Conservation (phyloP, 2,888 invertebrate genomes). For the Coelopa pilipes region DNA sequence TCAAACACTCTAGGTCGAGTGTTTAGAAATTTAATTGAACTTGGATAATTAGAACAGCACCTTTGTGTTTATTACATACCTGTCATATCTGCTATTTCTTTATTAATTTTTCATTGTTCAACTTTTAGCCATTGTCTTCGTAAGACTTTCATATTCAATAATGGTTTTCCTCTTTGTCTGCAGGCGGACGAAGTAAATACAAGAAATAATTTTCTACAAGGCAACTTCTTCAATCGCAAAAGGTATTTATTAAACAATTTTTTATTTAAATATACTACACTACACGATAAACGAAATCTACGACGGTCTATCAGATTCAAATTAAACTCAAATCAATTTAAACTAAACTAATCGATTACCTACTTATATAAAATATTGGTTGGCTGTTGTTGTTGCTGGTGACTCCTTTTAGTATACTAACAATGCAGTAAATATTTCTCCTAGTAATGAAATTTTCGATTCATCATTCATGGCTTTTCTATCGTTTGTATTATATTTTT, state of each 20-base stretch:
- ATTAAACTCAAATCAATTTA: no score
- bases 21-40: not conserved
- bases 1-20: not conserved
- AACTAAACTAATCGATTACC: no score
- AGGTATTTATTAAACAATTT: conserved; percentile 51
- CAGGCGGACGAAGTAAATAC: conserved; percentile 64
- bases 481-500: no score
- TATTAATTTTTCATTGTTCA: no score
- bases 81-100: no score
- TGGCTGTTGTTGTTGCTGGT: not conserved
- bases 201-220: conserved; percentile 64
- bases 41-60: not conserved
- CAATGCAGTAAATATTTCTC: not conserved
- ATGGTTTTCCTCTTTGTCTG: conserved; percentile 40
- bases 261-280: not conserved
- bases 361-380: not conserved
- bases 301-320: no score
- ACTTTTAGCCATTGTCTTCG: no score
- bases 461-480: no score
- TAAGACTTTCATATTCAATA: no score
- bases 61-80: not conserved
- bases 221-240: conserved; percentile 65
- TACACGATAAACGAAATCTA: no score
- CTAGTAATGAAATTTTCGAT: no score
- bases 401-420: not conserved